phyloP scores from a whole-genome alignment of 2,113 vertebrate species.

The Tor tambroides region DNA sequence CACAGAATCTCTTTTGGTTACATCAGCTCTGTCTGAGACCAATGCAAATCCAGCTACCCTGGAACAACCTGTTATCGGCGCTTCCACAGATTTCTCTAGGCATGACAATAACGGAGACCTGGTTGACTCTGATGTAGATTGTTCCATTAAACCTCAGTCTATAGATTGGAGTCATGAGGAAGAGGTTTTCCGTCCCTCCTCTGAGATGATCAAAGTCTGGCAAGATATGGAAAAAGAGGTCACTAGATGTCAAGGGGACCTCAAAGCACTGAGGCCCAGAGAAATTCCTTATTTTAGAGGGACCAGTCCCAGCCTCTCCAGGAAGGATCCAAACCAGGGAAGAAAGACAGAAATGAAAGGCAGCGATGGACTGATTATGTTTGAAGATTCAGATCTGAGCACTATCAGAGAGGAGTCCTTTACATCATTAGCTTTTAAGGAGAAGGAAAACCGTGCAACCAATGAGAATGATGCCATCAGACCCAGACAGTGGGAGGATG shows the following conservation, averaged over 20 bases:
- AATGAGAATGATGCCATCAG: slow-evolving; percentile 57
- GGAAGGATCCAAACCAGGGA: slow-evolving; percentile 5
- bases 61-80: slow-evolving; percentile 5
- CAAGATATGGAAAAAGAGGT: slow-evolving; percentile 77
- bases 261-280: slow-evolving; percentile 4
- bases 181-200: slow-evolving; percentile 79
- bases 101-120: not conserved
- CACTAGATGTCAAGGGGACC: slow-evolving; percentile 42
- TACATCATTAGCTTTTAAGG: slow-evolving; percentile 55
- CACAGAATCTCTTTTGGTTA: slow-evolving; percentile 1
- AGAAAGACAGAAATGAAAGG: slow-evolving; percentile 27
- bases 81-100: slow-evolving; percentile 47
- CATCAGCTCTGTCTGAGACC: not conserved
- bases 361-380: slow-evolving; percentile 67
- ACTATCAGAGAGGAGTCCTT: slow-evolving; percentile 71
- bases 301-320: slow-evolving; percentile 36
- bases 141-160: slow-evolving; percentile 17
- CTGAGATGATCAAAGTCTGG: slow-evolving; percentile 83
- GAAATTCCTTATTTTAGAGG: slow-evolving; percentile 21
- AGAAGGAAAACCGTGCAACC: slow-evolving; percentile 32
- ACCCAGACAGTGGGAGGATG: slow-evolving; percentile 45
- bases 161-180: slow-evolving; percentile 60
- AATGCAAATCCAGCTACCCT: not conserved
- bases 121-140: slow-evolving; percentile 29
- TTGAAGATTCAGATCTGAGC: slow-evolving; percentile 76